Evolutionary conservation across 2,888 invertebrate genomes (phyloP).

Genomic region (Merodon equestris): DNA sequence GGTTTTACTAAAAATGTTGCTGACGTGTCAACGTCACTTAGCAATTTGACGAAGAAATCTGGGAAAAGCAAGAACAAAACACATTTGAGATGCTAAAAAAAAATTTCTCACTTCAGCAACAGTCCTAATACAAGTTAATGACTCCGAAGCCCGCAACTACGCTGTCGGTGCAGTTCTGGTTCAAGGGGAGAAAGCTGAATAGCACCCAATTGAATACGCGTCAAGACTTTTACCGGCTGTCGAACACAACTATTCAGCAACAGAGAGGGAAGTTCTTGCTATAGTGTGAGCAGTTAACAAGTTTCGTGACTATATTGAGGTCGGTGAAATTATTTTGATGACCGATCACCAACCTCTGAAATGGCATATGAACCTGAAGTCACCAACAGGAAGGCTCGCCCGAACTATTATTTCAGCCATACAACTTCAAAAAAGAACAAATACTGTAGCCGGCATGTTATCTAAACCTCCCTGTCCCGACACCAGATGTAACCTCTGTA

Average conservation of each 20-base stretch:
- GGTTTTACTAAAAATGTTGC: too few relatives aligned
- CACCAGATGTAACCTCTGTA: too few relatives aligned
- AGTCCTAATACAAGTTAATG: too few relatives aligned
- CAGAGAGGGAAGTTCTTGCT: constrained; percentile 74
- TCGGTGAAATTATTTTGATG: constrained; percentile 6
- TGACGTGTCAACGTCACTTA: too few relatives aligned
- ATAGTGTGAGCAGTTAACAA: constrained; percentile 24
- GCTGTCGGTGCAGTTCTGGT: not conserved
- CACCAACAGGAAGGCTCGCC: constrained; percentile 77
- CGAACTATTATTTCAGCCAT: constrained; percentile 56
- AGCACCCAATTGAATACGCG: constrained; percentile 8
- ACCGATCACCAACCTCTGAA: constrained; percentile 43
- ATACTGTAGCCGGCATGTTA: not conserved
- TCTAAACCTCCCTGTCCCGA: not conserved
- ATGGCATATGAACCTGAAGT: constrained; percentile 72
- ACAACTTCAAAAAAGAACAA: not conserved
- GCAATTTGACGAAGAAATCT: too few relatives aligned
- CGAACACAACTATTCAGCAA: not conserved
- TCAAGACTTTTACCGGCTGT: not conserved
- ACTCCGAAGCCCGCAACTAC: too few relatives aligned
- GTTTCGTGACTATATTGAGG: constrained; percentile 42
- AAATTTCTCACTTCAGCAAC: too few relatives aligned
- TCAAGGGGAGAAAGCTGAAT: not conserved
- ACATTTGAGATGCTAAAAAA: too few relatives aligned
- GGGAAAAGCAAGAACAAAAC: too few relatives aligned